Evolutionary conservation across 1,140 invertebrate species (phyloP), one percentile per base, ranked within the genome.

Genomic region (Drosophila elegans): DNA sequence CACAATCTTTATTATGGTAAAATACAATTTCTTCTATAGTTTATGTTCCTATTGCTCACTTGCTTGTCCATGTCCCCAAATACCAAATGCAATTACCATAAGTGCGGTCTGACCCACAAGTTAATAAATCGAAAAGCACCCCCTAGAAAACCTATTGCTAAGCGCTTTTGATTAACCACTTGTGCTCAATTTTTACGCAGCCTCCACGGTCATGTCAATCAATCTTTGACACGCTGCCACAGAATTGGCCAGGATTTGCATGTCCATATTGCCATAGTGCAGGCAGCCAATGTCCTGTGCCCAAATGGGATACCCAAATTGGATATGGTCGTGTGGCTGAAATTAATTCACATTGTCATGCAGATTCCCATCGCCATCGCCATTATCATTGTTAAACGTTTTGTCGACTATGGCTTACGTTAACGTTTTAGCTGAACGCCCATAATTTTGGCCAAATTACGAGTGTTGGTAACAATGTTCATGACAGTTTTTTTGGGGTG

Each of bases 311-410:
- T 49, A 21, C 27, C 29, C 48, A 42, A 16, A 41, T 6, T 56
- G 45, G 10, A 29, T 21, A 11, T 36, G 53, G 12, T 57, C 36
- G 54, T 44, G 10, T 44, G 10, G 39, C 59, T 52, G 41, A 51
- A 74, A 64, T 74, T 51, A 74, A 64, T 74, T 74, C 72, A 44
- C 51, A 74, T 74, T 74, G 72, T 56, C 63, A 74, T 74, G 72
- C 71, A 74, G 49, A 74, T 74, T 54, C 25, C 16, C 39, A 16
- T 54, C 36, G 45, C 16, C 39, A 16, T 54, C 36, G 45, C 38
- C 13, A 42, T 42, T 32, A 44, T n/a, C 51, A 36, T 57, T 44
- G 67, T 71, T 48, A 56, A 69, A 45, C 68, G 55, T 71, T 71
- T 71, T 42, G 64, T 46, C 21, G 55, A 32, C 29, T 2, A 7